Evolutionary conservation across 2,113 vertebrate genomes (phyloP), one percentile per base, ranked within the genome.

Genomic region (Anas platyrhynchos): DNA sequence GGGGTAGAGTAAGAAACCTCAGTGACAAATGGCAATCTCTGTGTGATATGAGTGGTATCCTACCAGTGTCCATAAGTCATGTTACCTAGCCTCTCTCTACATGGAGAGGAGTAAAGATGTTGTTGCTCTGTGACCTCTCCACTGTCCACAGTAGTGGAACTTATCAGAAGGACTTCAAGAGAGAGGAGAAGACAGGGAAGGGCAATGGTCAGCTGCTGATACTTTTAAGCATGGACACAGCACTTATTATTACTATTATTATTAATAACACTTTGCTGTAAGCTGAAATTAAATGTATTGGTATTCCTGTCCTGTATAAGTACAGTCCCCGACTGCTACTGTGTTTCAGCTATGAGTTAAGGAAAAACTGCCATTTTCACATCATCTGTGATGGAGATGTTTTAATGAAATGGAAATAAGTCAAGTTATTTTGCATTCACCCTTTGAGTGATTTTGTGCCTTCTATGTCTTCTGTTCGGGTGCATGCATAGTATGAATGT

Each of bases 41-140:
- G 7, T 61, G 54, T 9, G 32, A 58, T 56, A 32, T 32, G 5
- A 78, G 6, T 25, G 66, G 74, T 21, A 73, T 6, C 14, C 38
- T 67, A 56, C 0, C 0, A 0, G 0, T 54, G 23, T 16, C 32
- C 2, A 0, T 66, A 62, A 62, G 8, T 21, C 59, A 65, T 23
- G 50, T 31, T 66, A 4, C 62, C 62, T 18, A 76, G 17, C 20
- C 9, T 61, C 12, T 76, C 6, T 69, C 22, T 36, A 73, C 29
- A 56, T 6, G 31, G 17, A 2, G 26, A 83, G 8, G 13, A 62
- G 13, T 38, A 21, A 18, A 31, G 23, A 20, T 44, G 27, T 58
- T 44, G 25, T 54, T 48, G 11, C 34, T 66, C 2, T 7, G 32
- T 29, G 62, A 31, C 29, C 6, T 76, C 22, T 31, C 25, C 74